These are phyloP conservation scores for Chaenogobius annularis DNA, from an alignment of 2,113 vertebrate genomes.

Conservation along the genomic window DNA sequence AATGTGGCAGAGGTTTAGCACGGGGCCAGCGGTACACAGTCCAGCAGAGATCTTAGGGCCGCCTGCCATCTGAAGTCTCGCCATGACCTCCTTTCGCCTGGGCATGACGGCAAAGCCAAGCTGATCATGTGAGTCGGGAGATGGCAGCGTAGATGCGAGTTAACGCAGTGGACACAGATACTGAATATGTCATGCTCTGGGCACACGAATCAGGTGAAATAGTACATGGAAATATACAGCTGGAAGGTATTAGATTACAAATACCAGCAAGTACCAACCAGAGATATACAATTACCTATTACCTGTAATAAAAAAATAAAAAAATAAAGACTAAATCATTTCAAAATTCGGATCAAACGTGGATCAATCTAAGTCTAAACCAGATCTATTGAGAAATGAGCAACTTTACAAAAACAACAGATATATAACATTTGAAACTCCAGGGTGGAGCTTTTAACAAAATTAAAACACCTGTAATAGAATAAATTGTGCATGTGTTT, in stretches of 20 bases:
- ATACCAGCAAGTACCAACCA: neutral
- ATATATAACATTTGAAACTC: no score
- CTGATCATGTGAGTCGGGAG: conserved; percentile 50
- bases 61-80: conserved; percentile 53
- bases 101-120: conserved; percentile 52
- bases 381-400: neutral
- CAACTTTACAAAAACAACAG: neutral
- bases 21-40: conserved; percentile 33
- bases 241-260: neutral
- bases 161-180: conserved; percentile 4
- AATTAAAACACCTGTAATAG: neutral
- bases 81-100: conserved; percentile 66
- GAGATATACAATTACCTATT: neutral
- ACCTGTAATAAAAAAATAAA: no score
- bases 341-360: neutral
- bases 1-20: conserved; percentile 42
- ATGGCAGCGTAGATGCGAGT: conserved; percentile 26
- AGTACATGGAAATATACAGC: neutral
- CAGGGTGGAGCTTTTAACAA: no score
- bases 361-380: neutral
- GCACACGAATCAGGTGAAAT: neutral
- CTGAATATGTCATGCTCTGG: neutral
- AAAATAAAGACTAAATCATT: neutral
- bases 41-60: conserved; percentile 56
- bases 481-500: neutral